phyloP scores from a whole-genome alignment of 2,113 vertebrate genomes.

The Holacanthus passer region DNA sequence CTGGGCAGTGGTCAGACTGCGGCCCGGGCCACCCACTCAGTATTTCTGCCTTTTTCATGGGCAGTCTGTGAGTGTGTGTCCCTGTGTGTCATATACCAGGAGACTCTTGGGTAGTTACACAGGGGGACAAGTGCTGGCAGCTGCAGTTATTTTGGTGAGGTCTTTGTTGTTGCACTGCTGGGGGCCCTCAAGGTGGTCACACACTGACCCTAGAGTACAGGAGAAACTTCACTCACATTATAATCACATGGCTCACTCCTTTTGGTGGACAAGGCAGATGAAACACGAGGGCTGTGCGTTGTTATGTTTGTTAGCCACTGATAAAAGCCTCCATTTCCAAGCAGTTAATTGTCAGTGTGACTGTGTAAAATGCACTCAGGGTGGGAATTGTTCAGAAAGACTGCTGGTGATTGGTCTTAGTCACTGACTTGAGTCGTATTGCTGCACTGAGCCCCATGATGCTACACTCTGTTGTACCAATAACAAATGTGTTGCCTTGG shows the following conservation, averaged over 20 bases:
- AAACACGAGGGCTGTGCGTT: not conserved
- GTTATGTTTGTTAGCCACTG: not conserved
- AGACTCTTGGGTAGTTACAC: conserved; percentile 56
- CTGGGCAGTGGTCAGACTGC: conserved; percentile 14
- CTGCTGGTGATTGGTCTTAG: conserved; percentile 30
- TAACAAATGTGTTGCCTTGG: conserved; percentile 74
- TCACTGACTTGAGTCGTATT: conserved; percentile 36
- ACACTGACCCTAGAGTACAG: not conserved
- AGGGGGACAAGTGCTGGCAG: conserved; percentile 72
- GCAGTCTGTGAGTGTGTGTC: conserved; percentile 44
- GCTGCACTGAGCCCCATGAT: conserved; percentile 43
- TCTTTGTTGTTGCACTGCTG: conserved; percentile 71
- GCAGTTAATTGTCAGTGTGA: conserved; percentile 15
- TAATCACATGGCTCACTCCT: conserved; percentile 14
- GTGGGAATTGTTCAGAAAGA: conserved; percentile 8
- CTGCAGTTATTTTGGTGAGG: conserved; percentile 81
- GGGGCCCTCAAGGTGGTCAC: conserved; percentile 55
- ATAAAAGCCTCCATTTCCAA: conserved; percentile 5
- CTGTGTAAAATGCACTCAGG: not conserved
- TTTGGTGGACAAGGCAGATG: conserved; percentile 11
- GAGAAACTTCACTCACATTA: conserved; percentile 4
- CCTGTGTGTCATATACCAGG: conserved; percentile 31
- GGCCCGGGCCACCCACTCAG: conserved; percentile 73
- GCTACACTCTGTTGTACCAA: conserved; percentile 64
- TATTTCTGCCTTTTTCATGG: conserved; percentile 27